Base-by-base conservation (phyloP, 2,888 invertebrate species). In the Leucania comma region DNA sequence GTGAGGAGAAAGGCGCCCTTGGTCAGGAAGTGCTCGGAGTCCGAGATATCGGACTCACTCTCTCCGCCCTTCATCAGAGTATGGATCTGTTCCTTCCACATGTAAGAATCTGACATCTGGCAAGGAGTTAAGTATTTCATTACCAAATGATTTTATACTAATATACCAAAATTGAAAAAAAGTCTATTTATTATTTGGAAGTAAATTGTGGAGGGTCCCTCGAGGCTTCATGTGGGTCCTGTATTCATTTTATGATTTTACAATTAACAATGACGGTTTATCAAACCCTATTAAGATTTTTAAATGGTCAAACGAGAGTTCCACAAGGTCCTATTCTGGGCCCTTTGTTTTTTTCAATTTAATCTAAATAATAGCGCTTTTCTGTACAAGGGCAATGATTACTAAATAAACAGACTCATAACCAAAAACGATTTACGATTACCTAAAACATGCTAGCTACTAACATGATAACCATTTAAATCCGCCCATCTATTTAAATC, bases 1-100 rank as follows among this genome's bases (percentile, higher is more conserved):
- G 98, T 98, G 86, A 98, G 96, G 62, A 98, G 97, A 92, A 98
- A 98, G 53, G 98, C 98, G 93, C 97, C 97, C 93, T 98, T 98
- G 59, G 98, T 97, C 85, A 98, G 96, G 92, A 98, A 98, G 90
- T 98, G 97, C 77, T 97, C 97, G 14, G 97, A 97, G 90, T 97
- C 97, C 86, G 97, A 97, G 72, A 98, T 96, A 87, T 98, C 98
- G 87, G 98, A 98, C 92, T 98, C 98, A 75, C 97, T 97, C 92
- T 98, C 98, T 92, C 97, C 97, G 91, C 97, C 96, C 94, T 97
- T 97, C 93, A 96, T 96, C 94, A 97, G 94, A 77, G 96, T 95
- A 88, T 94, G 94, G 85, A 96, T 92, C 93, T 96, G 93, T 91
- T 96, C 93, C 91, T 96, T 95, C 96, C 95, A 96, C 94, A 94